These are phyloP conservation scores for Parapsyche elsis DNA, from an alignment of 1,140 invertebrate genomes.

Conservation along the genomic window DNA sequence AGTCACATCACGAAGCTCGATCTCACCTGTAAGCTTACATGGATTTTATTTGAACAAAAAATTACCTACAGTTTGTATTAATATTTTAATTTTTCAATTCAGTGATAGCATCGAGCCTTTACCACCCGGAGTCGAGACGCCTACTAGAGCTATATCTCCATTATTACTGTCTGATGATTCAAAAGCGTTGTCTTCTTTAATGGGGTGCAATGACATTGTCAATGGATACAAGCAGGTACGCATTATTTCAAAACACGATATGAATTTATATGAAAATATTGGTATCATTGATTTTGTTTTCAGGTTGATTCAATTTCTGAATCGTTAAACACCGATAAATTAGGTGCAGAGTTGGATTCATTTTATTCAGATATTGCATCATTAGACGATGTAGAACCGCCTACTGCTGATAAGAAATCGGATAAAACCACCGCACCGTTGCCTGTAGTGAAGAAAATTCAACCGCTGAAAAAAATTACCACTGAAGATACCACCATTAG, in stretches of 20 bases:
- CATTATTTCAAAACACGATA: neutral
- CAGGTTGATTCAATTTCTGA: neutral
- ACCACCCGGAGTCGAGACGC: slow-evolving; percentile 35
- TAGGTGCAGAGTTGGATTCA: slow-evolving; percentile 47
- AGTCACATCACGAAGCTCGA: slow-evolving; percentile 13
- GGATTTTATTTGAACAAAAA: neutral
- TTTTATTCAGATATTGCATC: slow-evolving; percentile 53
- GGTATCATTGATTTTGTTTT: neutral
- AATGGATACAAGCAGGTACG: neutral
- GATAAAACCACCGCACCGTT: neutral
- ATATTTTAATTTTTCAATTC: slow-evolving; percentile 5
- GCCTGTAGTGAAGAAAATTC: neutral
- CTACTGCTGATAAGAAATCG: neutral
- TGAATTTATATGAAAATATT: neutral
- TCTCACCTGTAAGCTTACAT: neutral
- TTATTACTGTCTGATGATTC: neutral
- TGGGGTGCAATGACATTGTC: neutral
- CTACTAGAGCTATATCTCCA: slow-evolving; percentile 8
- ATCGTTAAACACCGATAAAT: slow-evolving; percentile 22
- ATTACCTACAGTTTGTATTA: neutral
- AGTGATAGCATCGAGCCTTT: slow-evolving; percentile 39
- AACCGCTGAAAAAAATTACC: neutral
- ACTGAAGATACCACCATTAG: neutral
- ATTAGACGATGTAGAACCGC: slow-evolving; percentile 27
- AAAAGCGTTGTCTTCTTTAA: neutral